Evolutionary conservation across 2,113 vertebrate species (phyloP), one percentile per base, ranked within the genome.

Genomic region (Calonectris borealis): DNA sequence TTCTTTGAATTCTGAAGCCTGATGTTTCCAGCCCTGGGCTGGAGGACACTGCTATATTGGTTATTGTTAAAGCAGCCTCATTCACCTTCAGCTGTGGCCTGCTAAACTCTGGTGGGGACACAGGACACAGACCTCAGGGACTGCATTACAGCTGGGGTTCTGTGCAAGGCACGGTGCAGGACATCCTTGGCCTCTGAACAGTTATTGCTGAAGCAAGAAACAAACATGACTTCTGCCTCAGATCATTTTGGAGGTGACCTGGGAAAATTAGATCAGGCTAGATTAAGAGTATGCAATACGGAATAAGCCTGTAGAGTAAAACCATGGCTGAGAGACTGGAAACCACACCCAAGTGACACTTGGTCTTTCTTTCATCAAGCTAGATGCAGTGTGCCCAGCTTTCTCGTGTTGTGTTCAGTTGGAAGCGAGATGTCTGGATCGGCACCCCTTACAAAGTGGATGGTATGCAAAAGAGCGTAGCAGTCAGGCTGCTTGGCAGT

Each of bases 1-100:
- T 83, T 95, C 69, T 92, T 90, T 86, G 88, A 86, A 90, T 95
- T 92, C 83, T 92, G 48, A 92, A 96, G 92, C 48, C 83, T 86
- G 83, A 84, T 81, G 69, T 81, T 95, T 93, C 76, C 72, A 88
- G 49, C 5, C 4, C 69, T 84, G 57, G 61, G 61, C 80, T 96
- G 65, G 66, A 92, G 55, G 32, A 90, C 38, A 73, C 26, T 77
- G 69, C 55, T 94, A 0, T 71, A 65, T 79, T 89, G 84, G 65
- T 89, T 96, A 79, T 80, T 94, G 90, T 91, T 91, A 84, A 24
- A 88, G 69, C 36, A 75, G 83, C 72, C 80, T 89, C 44, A 65
- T 92, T 84, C 40, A 94, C 94, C 91, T 96, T 92, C 92, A 78
- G 86, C 79, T 94, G 91, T 84, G 90, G 79, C 86, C 52, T 86